These are phyloP conservation scores for Sitta europaea DNA, from an alignment of 2,113 vertebrate species.

Conservation along the genomic window DNA sequence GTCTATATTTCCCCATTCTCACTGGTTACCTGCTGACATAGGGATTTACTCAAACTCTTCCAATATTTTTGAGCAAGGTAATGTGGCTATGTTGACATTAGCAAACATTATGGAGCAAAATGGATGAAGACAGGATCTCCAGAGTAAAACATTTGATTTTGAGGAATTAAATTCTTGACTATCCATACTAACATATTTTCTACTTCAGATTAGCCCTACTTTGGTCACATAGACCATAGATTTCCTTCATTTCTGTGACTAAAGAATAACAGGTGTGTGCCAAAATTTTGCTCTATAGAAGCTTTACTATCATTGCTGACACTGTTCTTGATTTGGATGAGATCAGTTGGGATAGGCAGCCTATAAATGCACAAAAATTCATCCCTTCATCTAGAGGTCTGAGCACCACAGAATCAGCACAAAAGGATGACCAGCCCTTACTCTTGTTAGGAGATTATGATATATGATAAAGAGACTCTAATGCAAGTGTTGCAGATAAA, in stretches of 20 bases:
- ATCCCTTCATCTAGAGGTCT: not conserved
- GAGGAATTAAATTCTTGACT: not conserved
- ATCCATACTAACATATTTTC: not conserved
- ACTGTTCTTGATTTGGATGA: not conserved
- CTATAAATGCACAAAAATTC: not conserved
- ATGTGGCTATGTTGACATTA: not conserved
- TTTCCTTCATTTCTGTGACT: not conserved
- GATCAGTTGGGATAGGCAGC: not conserved
- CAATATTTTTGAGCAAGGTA: not conserved
- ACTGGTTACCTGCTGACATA: not conserved
- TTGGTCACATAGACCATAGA: not conserved
- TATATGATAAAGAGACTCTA: not conserved
- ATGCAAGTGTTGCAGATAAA: not conserved
- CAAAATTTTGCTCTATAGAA: not conserved
- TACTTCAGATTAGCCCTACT: not conserved
- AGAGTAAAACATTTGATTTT: not conserved
- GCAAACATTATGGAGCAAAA: not conserved
- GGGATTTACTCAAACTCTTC: not conserved
- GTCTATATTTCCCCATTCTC: not conserved
- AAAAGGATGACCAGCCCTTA: not conserved
- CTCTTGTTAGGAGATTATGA: not conserved
- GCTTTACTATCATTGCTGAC: not conserved
- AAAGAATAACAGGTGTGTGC: not conserved
- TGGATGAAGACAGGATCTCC: not conserved
- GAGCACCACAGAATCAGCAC: fast-evolving